Conservation (phyloP, 2,888 invertebrate genomes). For the Parapristionchus giblindavisi region DNA sequence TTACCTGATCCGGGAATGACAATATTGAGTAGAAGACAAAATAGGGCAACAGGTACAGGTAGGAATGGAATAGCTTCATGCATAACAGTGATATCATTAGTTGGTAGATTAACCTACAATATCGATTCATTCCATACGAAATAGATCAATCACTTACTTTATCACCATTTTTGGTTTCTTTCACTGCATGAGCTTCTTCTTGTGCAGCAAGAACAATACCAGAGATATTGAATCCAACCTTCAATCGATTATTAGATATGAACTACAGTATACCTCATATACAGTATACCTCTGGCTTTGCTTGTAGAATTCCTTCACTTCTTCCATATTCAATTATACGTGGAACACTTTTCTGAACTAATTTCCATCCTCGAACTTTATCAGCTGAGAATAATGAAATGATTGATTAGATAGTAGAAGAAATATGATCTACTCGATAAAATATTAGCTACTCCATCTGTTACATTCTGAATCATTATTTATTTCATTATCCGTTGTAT, state of each 20-base stretch:
- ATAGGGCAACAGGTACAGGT: conserved; percentile 85
- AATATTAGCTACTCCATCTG: conserved; percentile 60
- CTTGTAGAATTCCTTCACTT: conserved; percentile 66
- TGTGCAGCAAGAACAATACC: conserved; percentile 66
- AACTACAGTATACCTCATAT: not conserved
- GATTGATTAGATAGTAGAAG: not conserved
- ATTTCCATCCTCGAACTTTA: conserved; percentile 62
- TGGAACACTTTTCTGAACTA: conserved; percentile 64
- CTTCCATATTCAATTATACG: conserved; percentile 67
- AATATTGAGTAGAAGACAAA: conserved; percentile 85
- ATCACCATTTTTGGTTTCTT: conserved; percentile 63
- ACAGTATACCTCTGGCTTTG: conserved; percentile 37
- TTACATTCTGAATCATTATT: conserved; percentile 59
- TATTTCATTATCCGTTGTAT: not conserved
- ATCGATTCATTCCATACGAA: not conserved
- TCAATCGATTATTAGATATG: not conserved
- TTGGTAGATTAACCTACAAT: conserved; percentile 61
- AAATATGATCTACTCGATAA: conserved; percentile 37
- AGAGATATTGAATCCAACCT: conserved; percentile 60
- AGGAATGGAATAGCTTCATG: conserved; percentile 90
- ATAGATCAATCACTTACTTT: conserved; percentile 47
- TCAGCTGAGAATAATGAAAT: conserved; percentile 44
- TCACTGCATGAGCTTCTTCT: conserved; percentile 65
- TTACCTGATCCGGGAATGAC: conserved; percentile 82
- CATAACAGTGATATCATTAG: conserved; percentile 79